phyloP scores from a whole-genome alignment of 1,140 invertebrate genomes.

The Conopomorpha cramerella region DNA sequence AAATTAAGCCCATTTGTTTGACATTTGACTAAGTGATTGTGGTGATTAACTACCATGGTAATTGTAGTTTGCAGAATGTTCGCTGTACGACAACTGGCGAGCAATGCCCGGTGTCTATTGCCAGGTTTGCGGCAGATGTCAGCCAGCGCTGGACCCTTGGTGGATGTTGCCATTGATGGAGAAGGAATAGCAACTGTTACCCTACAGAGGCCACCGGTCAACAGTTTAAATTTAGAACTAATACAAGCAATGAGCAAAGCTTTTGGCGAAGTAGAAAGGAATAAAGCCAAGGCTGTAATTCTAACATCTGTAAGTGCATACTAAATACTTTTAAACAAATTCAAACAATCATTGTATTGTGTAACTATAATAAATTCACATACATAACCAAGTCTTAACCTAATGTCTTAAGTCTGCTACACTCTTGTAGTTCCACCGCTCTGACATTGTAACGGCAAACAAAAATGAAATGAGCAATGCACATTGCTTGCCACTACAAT shows the following conservation, averaged over 20 bases:
- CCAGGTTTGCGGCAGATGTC: constrained; percentile 23
- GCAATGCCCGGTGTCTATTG: constrained; percentile 13
- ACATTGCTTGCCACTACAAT: no score
- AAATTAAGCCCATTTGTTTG: no score
- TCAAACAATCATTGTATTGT: no score
- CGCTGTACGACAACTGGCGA: constrained; percentile 18
- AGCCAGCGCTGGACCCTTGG: constrained; percentile 29
- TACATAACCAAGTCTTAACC: no score
- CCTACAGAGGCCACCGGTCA: constrained; percentile 78
- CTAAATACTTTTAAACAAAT: no score
- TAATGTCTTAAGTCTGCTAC: no score
- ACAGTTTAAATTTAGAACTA: constrained; percentile 79
- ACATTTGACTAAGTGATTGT: no score
- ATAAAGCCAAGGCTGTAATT: constrained; percentile 74
- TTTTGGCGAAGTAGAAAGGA: constrained; percentile 70
- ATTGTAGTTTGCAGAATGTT: constrained; percentile 27
- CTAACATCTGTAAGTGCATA: constrained; percentile 73
- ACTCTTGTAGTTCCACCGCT: no score
- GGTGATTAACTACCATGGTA: no score
- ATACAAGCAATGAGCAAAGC: constrained; percentile 66
- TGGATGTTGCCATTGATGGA: constrained; percentile 62
- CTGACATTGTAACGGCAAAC: no score
- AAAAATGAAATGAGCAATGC: no score
- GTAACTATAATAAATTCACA: no score
- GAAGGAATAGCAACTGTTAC: constrained; percentile 73